Conservation (phyloP, 2,113 vertebrate genomes). For the Cricetomys ansorgei region DNA sequence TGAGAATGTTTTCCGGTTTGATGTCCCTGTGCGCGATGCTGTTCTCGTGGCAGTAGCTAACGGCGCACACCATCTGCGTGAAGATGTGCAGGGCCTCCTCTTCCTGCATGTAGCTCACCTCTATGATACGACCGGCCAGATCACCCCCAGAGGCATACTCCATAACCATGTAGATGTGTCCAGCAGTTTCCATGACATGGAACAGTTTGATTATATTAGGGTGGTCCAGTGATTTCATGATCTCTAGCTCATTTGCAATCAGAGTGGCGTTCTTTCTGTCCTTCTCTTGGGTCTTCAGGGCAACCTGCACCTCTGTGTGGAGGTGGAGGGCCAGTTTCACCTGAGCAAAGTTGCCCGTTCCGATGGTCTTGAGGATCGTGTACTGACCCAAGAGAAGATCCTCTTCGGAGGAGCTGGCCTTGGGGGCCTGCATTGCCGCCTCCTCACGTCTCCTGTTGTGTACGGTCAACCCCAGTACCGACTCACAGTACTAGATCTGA, state of each 20-base stretch:
- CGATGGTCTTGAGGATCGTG: not conserved
- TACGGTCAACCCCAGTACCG: not conserved
- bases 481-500: not conserved
- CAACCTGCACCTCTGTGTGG: not conserved
- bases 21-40: not conserved
- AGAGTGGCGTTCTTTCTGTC: not conserved
- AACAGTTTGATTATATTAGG: not conserved
- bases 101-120: not conserved
- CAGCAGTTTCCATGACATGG: not conserved
- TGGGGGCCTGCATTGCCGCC: not conserved
- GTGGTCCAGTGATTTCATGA: not conserved
- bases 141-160: not conserved
- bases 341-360: not conserved
- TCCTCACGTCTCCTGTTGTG: not conserved
- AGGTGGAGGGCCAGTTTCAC: not conserved
- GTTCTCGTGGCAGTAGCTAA: not conserved
- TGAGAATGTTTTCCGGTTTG: not conserved
- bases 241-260: not conserved
- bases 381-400: not conserved
- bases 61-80: not conserved
- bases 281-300: not conserved
- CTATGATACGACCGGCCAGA: not conserved
- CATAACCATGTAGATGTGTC: not conserved
- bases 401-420: not conserved
- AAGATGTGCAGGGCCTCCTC: not conserved